phyloP scores from a whole-genome alignment of 2,113 vertebrate species.

The Capra hircus region DNA sequence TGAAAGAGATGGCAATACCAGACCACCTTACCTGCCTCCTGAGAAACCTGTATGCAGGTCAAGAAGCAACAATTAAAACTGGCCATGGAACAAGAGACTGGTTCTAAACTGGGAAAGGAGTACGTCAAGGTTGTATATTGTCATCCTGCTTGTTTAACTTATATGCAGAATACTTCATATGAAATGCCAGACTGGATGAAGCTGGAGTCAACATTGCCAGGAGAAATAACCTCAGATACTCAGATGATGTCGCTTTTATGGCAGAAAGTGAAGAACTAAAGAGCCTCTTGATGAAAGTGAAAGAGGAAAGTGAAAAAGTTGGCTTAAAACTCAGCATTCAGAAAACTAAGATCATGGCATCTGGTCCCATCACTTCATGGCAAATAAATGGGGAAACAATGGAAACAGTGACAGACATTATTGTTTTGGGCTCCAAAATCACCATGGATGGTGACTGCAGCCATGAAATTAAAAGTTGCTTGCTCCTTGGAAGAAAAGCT shows the following conservation, averaged over 20 bases:
- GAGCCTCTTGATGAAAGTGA: neutral
- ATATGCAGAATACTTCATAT: neutral
- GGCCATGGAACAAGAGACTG: neutral
- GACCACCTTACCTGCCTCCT: neutral
- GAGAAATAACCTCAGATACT: neutral
- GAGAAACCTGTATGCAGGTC: neutral
- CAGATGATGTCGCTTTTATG: neutral
- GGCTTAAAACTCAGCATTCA: neutral
- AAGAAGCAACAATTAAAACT: neutral
- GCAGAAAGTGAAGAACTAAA: neutral
- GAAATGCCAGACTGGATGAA: neutral
- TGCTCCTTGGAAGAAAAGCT: neutral
- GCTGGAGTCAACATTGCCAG: neutral
- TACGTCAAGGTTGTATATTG: neutral
- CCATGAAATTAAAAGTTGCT: neutral
- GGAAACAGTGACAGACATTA: neutral
- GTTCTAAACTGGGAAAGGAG: neutral
- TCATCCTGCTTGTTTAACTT: neutral
- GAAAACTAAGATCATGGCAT: neutral
- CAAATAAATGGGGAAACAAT: neutral
- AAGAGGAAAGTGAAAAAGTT: neutral
- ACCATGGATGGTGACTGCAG: fast-evolving
- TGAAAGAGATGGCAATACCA: neutral
- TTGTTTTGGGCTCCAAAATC: neutral
- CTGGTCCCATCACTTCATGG: neutral